Conservation (phyloP, 2,888 invertebrate species). For the Athalia rosae region DNA sequence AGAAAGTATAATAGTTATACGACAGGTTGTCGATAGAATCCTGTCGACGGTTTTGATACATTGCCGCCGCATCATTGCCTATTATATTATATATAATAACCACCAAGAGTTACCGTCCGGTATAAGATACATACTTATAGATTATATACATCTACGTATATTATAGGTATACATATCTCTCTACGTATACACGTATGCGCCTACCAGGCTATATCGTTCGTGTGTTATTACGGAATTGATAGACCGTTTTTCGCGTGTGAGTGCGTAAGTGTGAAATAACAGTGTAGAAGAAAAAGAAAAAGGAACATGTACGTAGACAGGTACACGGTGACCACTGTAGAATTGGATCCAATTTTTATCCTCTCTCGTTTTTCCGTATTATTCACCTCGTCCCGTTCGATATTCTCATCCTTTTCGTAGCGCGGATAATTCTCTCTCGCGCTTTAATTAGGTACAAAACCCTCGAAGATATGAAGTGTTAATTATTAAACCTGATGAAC, state of each 20-base stretch:
- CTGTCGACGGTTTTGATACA: constrained; percentile 58
- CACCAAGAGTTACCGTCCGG: not conserved
- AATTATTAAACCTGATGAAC: constrained; percentile 43
- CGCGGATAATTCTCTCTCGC: constrained; percentile 6
- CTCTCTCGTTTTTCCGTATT: not conserved
- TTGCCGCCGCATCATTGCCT: constrained; percentile 59
- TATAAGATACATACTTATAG: not conserved
- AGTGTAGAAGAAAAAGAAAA: too few species aligned
- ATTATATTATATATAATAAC: constrained; percentile 55
- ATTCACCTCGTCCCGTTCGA: not conserved
- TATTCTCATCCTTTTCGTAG: not conserved
- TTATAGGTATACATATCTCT: too few species aligned
- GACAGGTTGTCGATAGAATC: constrained; percentile 61
- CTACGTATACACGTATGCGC: too few species aligned
- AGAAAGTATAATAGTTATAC: constrained; percentile 57
- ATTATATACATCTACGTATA: not conserved
- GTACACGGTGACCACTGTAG: too few species aligned
- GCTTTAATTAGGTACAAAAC: constrained; percentile 20
- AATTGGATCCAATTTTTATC: too few species aligned
- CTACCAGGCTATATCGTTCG: too few species aligned
- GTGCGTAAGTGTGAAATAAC: too few species aligned
- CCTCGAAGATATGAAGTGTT: constrained; percentile 40
- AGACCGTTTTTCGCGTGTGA: too few species aligned
- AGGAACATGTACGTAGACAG: too few species aligned
- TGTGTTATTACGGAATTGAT: too few species aligned